Evolutionary conservation across 2,888 invertebrate genomes (phyloP).

Genomic region (Poecilus cupreus): DNA sequence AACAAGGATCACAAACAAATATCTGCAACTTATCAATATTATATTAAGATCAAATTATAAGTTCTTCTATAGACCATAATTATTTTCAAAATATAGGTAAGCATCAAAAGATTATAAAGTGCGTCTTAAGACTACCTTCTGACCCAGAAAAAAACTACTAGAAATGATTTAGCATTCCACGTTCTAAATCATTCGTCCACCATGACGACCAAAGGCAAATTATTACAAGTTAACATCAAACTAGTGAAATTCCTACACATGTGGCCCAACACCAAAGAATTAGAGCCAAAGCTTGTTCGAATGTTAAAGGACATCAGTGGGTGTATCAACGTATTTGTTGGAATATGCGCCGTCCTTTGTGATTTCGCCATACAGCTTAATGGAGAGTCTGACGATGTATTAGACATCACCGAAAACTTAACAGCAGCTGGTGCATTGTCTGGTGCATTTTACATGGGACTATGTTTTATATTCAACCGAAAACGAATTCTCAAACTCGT

Average conservation of each 20-base stretch:
- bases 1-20: too few relatives aligned
- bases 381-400: background rate
- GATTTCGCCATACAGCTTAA: background rate
- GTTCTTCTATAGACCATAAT: background rate
- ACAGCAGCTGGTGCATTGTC: background rate
- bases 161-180: background rate
- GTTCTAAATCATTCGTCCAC: background rate
- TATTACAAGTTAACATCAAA: background rate
- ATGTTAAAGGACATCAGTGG: background rate
- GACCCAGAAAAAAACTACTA: slow-evolving; percentile 14
- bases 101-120: background rate
- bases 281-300: background rate
- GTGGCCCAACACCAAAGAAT: background rate
- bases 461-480: slow-evolving; percentile 17
- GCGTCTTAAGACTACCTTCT: background rate
- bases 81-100: background rate
- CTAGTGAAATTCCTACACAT: slow-evolving; percentile 12
- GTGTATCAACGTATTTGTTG: background rate
- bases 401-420: slow-evolving; percentile 24
- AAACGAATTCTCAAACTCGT: background rate
- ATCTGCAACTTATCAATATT: too few relatives aligned
- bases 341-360: background rate
- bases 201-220: background rate
- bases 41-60: too few relatives aligned
- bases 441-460: slow-evolving; percentile 4